A percentile compares a stretch with the other conserved stretches of the same genome.
phyloP scores from a whole-genome alignment of 1,140 invertebrate species.

The Papilio polytes region DNA sequence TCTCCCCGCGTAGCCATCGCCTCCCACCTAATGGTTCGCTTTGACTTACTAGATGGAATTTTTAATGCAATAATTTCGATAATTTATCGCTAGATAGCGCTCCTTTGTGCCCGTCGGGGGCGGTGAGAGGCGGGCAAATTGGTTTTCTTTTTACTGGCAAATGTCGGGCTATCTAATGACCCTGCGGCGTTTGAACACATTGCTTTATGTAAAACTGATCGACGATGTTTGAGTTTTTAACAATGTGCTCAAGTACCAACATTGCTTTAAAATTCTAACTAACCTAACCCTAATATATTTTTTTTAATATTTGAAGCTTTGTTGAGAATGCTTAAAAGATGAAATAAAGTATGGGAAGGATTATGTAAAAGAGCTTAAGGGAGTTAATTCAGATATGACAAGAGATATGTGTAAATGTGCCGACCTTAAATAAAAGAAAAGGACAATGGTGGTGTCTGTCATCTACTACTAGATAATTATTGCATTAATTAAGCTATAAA shows the following conservation, averaged over 20 bases:
- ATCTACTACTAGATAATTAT: background rate
- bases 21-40: constrained; percentile 81
- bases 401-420: no score
- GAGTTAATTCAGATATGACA: no score
- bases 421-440: no score
- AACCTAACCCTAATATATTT: no score
- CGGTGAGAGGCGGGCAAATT: constrained; percentile 53
- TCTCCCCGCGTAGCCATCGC: constrained; percentile 18
- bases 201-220: background rate
- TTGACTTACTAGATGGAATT: constrained; percentile 87
- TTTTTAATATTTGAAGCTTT: no score
- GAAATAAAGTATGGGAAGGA: background rate
- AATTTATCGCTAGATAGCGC: constrained; percentile 85
- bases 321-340: no score
- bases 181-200: constrained; percentile 51
- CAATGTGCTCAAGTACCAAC: no score
- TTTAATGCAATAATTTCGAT: constrained; percentile 89
- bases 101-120: constrained; percentile 63
- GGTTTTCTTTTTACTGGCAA: constrained; percentile 71
- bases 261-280: no score
- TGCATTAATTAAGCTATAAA: background rate
- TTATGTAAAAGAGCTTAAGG: no score
- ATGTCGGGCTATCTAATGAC: constrained; percentile 61
- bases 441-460: background rate
- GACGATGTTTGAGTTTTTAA: background rate